Evolutionary conservation across 2,113 vertebrate genomes (phyloP), one percentile per base, ranked within the genome.

Genomic region (Saccopteryx leptura): DNA sequence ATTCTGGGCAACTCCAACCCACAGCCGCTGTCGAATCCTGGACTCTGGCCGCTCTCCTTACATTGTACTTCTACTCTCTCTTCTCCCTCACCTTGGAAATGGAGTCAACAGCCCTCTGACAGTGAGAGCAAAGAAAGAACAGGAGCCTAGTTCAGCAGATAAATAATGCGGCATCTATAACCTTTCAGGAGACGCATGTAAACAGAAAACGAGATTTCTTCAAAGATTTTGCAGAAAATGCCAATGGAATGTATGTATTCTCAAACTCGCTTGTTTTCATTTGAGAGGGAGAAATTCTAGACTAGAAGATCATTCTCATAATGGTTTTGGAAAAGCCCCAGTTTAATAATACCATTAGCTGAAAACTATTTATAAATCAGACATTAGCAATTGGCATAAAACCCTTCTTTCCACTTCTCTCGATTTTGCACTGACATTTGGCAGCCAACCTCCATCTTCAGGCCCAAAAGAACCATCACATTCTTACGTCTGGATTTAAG

Each of bases 321-420:
- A 92, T 39, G 75, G 90, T 68, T 95, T 88, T 98, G 90, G 96
- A 97, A 92, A 96, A 92, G 78, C 39, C 65, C 72, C 94, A 97
- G 91, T 88, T 97, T 96, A 97, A 92, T 91, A 96, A 97, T 74
- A 86, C 85, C 94, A 95, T 83, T 97, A 95, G 93, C 92, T 1
- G 39, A 95, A 93, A 96, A 96, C 97, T 97, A 97, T 95, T 97
- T 96, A 90, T 94, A 97, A 96, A 88, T 93, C 94, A 85, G 96
- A 96, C 95, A 97, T 96, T 97, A 97, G 81, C 96, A 81, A 92
- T 93, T 96, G 96, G 95, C 96, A 93, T 84, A 78, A 96, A 95
- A 96, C 58, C n/a, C 82, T 75, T 58, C 95, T 97, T 97, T 97
- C 88, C 88, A 85, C 81, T 92, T 96, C 93, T 95, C 93, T 95